These are phyloP conservation scores for Iguana delicatissima DNA, from an alignment of 2,797 vertebrate genomes.

Conservation along the genomic window DNA sequence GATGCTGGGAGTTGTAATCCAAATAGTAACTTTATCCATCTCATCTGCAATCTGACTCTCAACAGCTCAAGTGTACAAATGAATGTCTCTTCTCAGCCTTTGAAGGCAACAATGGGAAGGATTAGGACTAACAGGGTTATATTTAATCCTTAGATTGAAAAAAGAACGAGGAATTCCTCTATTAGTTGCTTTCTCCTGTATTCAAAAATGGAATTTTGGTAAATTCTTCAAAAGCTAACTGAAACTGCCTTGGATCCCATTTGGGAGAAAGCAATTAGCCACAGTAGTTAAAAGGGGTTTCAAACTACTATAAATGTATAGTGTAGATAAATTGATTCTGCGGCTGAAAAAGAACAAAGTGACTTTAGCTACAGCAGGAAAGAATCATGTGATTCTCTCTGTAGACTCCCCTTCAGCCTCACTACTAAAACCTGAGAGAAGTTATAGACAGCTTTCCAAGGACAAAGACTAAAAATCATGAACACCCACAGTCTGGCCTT, in stretches of 20 bases:
- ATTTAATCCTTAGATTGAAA: too few relatives aligned
- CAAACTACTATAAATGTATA: too few relatives aligned
- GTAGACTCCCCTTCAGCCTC: not conserved
- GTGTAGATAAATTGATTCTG: too few relatives aligned
- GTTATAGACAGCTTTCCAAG: not conserved
- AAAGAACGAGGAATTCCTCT: too few relatives aligned
- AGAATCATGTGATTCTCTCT: not conserved
- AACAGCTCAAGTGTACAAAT: not conserved
- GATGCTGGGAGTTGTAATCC: too few relatives aligned
- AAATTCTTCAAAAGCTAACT: too few relatives aligned
- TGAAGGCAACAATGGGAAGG: not conserved
- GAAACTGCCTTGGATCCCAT: too few relatives aligned
- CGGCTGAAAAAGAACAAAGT: not conserved
- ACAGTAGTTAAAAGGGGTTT: too few relatives aligned
- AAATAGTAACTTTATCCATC: too few relatives aligned
- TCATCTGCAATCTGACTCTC: not conserved
- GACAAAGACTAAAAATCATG: not conserved
- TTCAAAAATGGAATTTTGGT: too few relatives aligned
- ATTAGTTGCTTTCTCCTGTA: too few relatives aligned
- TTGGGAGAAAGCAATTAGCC: too few relatives aligned
- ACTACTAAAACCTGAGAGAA: not conserved
- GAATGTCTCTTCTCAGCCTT: not conserved
- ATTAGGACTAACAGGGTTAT: not conserved
- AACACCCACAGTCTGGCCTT: not conserved
- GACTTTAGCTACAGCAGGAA: not conserved